A percentile compares a stretch with the other conserved stretches of the same genome.
These are phyloP conservation scores for Mormyrops attenuatus DNA, from an alignment of 2,797 vertebrate species.

Conservation along the genomic window DNA sequence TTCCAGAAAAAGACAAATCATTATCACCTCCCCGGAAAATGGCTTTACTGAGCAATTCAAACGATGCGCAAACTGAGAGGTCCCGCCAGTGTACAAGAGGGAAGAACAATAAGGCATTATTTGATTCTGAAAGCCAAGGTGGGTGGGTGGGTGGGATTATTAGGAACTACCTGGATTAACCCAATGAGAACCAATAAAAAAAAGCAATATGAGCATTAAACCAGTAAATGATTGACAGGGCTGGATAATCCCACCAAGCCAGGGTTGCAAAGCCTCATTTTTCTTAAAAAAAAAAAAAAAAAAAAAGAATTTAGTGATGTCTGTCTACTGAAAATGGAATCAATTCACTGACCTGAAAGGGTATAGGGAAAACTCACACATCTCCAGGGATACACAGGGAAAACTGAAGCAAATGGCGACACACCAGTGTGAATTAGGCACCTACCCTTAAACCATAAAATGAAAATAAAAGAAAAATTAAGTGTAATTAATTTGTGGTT, in stretches of 20 bases:
- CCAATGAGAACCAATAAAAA: not conserved
- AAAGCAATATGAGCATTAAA: not conserved
- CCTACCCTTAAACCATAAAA: not conserved
- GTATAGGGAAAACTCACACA: not conserved
- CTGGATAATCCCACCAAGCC: not conserved
- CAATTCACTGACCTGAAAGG: not conserved
- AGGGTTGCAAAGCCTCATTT: not conserved
- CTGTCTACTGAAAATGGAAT: not conserved
- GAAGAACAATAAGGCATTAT: not conserved
- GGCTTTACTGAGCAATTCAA: not conserved
- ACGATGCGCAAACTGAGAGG: not conserved
- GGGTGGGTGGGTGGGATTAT: not conserved
- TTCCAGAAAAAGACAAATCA: not conserved
- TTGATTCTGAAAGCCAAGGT: not conserved
- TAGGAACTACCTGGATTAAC: not conserved
- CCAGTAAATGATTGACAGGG: not conserved
- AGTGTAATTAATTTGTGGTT: not conserved
- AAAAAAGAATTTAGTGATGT: too few species aligned
- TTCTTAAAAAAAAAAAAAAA: not conserved
- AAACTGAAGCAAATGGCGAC: not conserved
- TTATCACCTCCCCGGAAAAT: not conserved
- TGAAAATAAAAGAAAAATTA: not conserved
- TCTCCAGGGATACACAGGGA: not conserved
- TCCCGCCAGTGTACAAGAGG: not conserved
- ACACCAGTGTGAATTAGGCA: not conserved